Percentiles rank a stretch among this genome's conserved stretches.
Evolutionary conservation across 1,140 invertebrate genomes (phyloP).

Genomic region (Lithobius niger): DNA sequence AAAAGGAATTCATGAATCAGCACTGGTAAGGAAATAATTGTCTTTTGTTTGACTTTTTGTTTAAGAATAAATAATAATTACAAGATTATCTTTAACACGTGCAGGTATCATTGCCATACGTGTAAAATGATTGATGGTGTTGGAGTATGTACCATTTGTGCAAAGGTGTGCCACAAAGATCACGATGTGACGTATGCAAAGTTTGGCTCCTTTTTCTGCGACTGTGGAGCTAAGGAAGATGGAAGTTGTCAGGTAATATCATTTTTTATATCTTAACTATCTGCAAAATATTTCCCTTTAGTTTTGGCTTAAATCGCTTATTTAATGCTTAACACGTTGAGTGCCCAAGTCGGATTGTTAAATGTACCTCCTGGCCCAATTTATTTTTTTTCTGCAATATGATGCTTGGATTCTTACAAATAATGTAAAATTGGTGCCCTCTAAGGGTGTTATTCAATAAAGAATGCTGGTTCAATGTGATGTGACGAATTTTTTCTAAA

Average conservation of each 20-base stretch:
- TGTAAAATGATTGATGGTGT: constrained; percentile 97
- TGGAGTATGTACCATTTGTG: constrained; percentile 94
- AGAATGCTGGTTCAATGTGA: too few relatives aligned
- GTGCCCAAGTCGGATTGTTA: too few relatives aligned
- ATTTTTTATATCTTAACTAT: not conserved
- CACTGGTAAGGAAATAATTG: constrained; percentile 38
- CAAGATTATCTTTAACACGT: constrained; percentile 16
- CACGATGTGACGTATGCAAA: constrained; percentile 97
- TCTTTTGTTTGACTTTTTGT: not conserved
- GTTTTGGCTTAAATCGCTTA: too few relatives aligned
- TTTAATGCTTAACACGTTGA: too few relatives aligned
- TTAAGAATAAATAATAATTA: not conserved
- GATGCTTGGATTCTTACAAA: too few relatives aligned
- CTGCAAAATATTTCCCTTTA: not conserved
- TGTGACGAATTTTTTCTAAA: too few relatives aligned
- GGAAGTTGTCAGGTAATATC: constrained; percentile 43
- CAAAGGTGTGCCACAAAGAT: constrained; percentile 86
- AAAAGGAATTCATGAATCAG: constrained; percentile 97
- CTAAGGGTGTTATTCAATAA: too few relatives aligned
- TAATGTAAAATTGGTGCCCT: too few relatives aligned
- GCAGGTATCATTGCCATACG: constrained; percentile 91
- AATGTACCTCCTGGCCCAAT: too few relatives aligned
- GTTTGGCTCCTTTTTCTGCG: constrained; percentile 97
- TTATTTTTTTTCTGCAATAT: too few relatives aligned
- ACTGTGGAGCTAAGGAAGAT: constrained; percentile 94